These are phyloP conservation scores for Ambastaia sidthimunki DNA, from an alignment of 2,797 vertebrate genomes.

Conservation along the genomic window DNA sequence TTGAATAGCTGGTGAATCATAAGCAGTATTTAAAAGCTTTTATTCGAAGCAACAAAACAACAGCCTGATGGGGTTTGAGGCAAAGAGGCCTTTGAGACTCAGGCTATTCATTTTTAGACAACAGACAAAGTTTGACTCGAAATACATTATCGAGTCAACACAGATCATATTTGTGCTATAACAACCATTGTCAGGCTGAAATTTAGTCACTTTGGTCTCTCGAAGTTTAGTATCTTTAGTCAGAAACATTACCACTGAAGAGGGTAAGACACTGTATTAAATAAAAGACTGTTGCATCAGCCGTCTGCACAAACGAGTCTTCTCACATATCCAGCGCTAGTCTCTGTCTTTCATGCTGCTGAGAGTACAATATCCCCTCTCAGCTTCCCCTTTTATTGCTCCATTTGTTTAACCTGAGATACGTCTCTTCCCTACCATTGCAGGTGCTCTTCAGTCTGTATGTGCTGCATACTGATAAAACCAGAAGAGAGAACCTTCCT, in stretches of 20 bases:
- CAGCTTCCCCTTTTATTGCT: conserved; percentile 33
- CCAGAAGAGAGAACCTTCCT: conserved; percentile 32
- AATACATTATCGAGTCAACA: neutral
- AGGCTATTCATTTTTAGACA: conserved; percentile 16
- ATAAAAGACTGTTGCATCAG: conserved; percentile 40
- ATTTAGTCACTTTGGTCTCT: conserved; percentile 28
- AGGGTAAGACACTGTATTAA: conserved; percentile 23
- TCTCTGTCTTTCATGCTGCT: conserved; percentile 29
- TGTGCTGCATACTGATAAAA: conserved; percentile 50
- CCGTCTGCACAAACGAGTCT: neutral
- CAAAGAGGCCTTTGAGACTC: neutral
- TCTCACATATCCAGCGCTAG: conserved; percentile 3
- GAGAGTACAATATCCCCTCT: conserved; percentile 37
- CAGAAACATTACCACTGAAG: conserved; percentile 1
- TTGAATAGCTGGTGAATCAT: conserved; percentile 22
- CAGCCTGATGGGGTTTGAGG: neutral
- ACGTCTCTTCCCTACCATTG: conserved; percentile 39
- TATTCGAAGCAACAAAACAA: conserved; percentile 23
- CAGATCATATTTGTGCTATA: neutral
- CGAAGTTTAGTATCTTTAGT: neutral
- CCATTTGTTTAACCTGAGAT: conserved; percentile 49
- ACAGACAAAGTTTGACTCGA: neutral
- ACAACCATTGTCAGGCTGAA: conserved; percentile 6
- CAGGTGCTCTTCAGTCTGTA: conserved; percentile 43
- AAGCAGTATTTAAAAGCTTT: conserved; percentile 5